phyloP scores from a whole-genome alignment of 2,888 invertebrate genomes.

The Drosophila maculinotata region DNA sequence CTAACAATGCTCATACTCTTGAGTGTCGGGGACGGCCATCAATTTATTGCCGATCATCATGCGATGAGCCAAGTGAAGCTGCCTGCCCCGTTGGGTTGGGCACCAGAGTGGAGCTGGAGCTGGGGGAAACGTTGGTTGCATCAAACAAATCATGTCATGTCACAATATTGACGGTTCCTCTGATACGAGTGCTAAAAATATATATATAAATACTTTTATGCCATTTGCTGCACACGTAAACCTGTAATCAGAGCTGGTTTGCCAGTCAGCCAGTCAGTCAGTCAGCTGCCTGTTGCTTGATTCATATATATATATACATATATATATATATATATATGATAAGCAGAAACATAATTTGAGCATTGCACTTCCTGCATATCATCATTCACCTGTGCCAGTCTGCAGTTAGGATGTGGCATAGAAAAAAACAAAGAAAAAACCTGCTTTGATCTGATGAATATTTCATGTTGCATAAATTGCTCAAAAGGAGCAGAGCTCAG shows the following conservation, averaged over 20 bases:
- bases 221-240: slow-evolving; percentile 21
- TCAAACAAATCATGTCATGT: slow-evolving; percentile 72
- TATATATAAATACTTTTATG: slow-evolving; percentile 11
- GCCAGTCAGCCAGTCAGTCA: slow-evolving; percentile 4
- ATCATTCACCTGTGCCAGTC: slow-evolving; percentile 7
- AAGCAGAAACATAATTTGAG: slow-evolving; percentile 36
- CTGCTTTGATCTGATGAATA: slow-evolving; percentile 71
- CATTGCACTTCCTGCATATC: slow-evolving; percentile 19
- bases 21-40: slow-evolving; percentile 46
- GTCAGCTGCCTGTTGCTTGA: slow-evolving; percentile 31
- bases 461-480: slow-evolving; percentile 75
- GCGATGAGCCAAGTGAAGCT: slow-evolving; percentile 50
- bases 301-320: slow-evolving; percentile 14
- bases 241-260: slow-evolving; percentile 48
- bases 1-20: slow-evolving; percentile 8
- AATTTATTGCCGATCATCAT: slow-evolving; percentile 81
- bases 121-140: slow-evolving; percentile 27
- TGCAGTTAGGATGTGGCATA: neutral
- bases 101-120: slow-evolving; percentile 6
- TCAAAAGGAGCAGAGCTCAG: slow-evolving; percentile 14
- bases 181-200: slow-evolving; percentile 60
- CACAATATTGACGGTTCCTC: slow-evolving; percentile 73
- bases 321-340: slow-evolving; percentile 14
- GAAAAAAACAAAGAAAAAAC: neutral
- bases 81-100: slow-evolving; percentile 31